Base-by-base conservation (phyloP, 23 tunicate species). In the Styela clava region DNA sequence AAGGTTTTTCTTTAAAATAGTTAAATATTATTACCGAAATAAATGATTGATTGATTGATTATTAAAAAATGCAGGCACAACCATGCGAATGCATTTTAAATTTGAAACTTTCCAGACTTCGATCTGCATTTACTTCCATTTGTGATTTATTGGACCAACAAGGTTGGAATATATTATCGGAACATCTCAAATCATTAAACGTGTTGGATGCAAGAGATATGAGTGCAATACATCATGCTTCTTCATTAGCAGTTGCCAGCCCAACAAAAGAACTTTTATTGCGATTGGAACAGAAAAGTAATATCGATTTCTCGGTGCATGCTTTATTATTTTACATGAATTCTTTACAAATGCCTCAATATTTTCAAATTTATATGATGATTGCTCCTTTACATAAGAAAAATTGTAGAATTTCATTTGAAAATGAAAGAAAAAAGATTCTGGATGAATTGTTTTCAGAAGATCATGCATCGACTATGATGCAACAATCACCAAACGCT, bases 181-280 rank as follows among this genome's bases (percentile, higher is more conserved):
- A 30, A 3, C 77, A 71, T 71, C 34, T 71, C 35, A 33, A 19
- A 21, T 34, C 32, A 32, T 21, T 71, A 5, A 26, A 29, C 3
- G 32, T 71, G 20, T 32, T 71, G 37, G 32, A 34, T 32, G 34
- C 32, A 19, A 5, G 16, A 33, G 77, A 71, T 34, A 3, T 71
- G 34, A 34, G 34, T 5, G 34, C 77, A 34, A 71, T 71, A 71
- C 12, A n/a, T 34, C 77, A 34, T 3, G 77, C 77, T 27, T 71
- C 77, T 21, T 34, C 35, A 34, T 32, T 71, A 30, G 24, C 35
- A 21, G 23, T 3, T 71, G 77, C 77, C 24, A 28, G 35, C 3
- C 77, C 35, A 71, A 16, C 77, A 32, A 33, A 71, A 71, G 77
- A 71, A 71, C 32, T 71, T 33, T 3, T 71, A 26, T 16, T 71